Conservation (phyloP, 2,113 vertebrate species). For the Bujurquina vittata region DNA sequence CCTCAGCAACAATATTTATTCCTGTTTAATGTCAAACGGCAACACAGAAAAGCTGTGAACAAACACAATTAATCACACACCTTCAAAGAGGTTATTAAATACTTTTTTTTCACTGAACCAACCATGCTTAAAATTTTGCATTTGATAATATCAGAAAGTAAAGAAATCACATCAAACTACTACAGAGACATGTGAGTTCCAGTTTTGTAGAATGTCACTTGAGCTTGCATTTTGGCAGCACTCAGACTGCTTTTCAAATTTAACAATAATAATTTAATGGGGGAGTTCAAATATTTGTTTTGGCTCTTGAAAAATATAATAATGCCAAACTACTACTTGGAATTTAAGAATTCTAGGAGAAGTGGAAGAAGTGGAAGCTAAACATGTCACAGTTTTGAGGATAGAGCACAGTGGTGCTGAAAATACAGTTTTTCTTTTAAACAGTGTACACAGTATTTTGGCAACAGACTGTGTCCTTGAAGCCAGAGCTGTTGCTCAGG, state of each 20-base stretch:
- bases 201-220: neutral
- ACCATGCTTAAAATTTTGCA: too few species aligned
- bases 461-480: constrained; percentile 20
- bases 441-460: constrained; percentile 23
- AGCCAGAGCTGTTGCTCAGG: neutral
- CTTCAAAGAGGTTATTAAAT: neutral
- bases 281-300: neutral
- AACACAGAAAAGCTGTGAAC: neutral
- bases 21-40: constrained; percentile 4
- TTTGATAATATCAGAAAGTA: too few species aligned
- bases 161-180: too few species aligned
- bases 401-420: neutral
- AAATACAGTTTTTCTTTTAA: neutral
- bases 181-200: neutral
- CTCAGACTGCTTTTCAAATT: neutral
- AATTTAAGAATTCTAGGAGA: neutral
- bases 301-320: neutral
- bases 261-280: neutral
- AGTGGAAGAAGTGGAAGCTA: neutral
- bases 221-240: neutral
- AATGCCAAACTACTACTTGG: neutral
- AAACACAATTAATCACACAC: constrained; percentile 15
- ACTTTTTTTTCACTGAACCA: too few species aligned
- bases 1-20: neutral
- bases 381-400: neutral